Evolutionary conservation across 2,113 vertebrate genomes (phyloP), one percentile per base, ranked within the genome.

Genomic region (Copsychus sechellarum): DNA sequence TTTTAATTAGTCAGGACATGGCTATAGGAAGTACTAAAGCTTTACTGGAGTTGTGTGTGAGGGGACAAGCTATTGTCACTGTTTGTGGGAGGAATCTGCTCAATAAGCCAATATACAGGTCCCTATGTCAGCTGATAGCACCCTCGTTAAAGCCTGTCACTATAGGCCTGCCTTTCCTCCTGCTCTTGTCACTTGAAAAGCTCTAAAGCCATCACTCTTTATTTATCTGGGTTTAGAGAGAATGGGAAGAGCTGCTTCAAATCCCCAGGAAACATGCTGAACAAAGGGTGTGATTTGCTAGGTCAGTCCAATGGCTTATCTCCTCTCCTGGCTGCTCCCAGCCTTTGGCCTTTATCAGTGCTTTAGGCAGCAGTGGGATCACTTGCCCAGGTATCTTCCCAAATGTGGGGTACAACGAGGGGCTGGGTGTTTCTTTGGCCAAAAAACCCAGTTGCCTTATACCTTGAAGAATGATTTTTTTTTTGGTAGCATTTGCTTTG

Each of bases 171-270:
- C n/a, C 72, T 83, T 92, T 94, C 82, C 80, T 94, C 88, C 76
- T 81, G 82, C 28, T 95, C 72, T 66, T 90, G 74, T 86, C 79
- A 36, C 71, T 95, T 88, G 74, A 83, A 93, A 90, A 94, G 77
- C 91, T 91, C 72, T 88, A 81, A 96, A 88, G 51, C 43, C 60
- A 74, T 88, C 76, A 58, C 54, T 80, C 38, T 91, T 43, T 86
- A 38, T 81, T 81, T 81, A 91, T 78, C 47, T 70, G 69, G 38
- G 51, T 81, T 94, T 88, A 80, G 86, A 90, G 79, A 83, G 94
- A 92, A 95, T 93, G 42, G 62, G 82, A 96, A 94, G 88, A 83
- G 76, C 66, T 86, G 36, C 88, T 94, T 81, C 76, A 92, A 93
- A 96, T 93, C 80, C 91, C 51, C 88, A 81, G 91, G 95, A 92